Conservation (phyloP, 2,888 invertebrate species). For the Lepidocyrtinus sp. region DNA sequence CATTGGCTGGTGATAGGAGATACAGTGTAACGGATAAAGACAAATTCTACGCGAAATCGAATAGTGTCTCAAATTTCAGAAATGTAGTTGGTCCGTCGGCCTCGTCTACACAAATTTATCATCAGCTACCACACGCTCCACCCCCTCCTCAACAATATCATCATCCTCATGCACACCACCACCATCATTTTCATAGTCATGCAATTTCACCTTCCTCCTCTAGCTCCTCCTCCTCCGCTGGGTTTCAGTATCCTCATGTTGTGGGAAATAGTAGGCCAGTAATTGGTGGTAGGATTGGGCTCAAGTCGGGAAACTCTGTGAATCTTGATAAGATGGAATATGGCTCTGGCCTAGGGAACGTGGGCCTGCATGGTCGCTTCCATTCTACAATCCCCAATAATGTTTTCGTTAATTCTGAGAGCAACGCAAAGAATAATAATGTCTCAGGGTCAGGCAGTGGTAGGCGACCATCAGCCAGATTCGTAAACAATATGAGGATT, state of each 20-base stretch:
- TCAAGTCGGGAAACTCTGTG: slow-evolving; percentile 29
- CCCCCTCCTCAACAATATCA: slow-evolving; percentile 21
- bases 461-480: slow-evolving; percentile 27
- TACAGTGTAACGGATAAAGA: slow-evolving; percentile 59
- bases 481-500: neutral
- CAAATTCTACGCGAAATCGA: slow-evolving; percentile 61
- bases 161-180: slow-evolving; percentile 5
- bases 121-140: slow-evolving; percentile 25
- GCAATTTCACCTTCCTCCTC: neutral
- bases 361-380: neutral
- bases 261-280: slow-evolving; percentile 56
- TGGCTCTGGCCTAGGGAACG: no score
- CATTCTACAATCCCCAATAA: slow-evolving; percentile 41
- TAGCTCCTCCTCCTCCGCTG: neutral
- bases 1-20: slow-evolving; percentile 57
- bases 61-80: slow-evolving; percentile 64
- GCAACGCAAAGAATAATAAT: slow-evolving; percentile 42
- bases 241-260: slow-evolving; percentile 51
- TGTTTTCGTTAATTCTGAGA: slow-evolving; percentile 30
- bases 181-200: neutral
- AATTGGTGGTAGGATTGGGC: slow-evolving; percentile 42
- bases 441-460: no score
- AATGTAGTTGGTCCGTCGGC: slow-evolving; percentile 50
- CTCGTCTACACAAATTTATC: slow-evolving; percentile 23
- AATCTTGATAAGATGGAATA: neutral